Evolutionary conservation across 1,140 invertebrate genomes (phyloP).

Genomic region (Rhyacophila brunnea): DNA sequence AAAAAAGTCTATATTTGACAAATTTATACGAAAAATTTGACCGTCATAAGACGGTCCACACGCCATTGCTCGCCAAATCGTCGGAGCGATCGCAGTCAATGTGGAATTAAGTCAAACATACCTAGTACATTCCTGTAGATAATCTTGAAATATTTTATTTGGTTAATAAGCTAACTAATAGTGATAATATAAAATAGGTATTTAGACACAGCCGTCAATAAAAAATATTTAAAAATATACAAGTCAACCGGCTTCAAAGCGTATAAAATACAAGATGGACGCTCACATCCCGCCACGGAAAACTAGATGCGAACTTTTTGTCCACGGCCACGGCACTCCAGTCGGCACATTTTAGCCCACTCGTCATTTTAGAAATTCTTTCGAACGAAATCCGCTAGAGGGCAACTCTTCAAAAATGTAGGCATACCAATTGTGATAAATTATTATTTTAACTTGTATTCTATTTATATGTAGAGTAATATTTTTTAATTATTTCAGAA

Average conservation of each 20-base stretch:
- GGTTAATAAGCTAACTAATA: slow-evolving; percentile 46
- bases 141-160: slow-evolving; percentile 50
- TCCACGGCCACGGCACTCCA: slow-evolving; percentile 16
- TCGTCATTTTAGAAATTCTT: slow-evolving; percentile 17
- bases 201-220: slow-evolving; percentile 47
- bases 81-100: slow-evolving; percentile 36
- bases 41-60: slow-evolving; percentile 41
- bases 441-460: too few species aligned
- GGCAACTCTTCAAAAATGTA: too few species aligned
- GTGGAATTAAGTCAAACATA: slow-evolving; percentile 42
- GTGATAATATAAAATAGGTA: slow-evolving; percentile 51
- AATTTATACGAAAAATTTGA: slow-evolving; percentile 17
- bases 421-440: too few species aligned
- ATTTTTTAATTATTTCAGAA: too few species aligned
- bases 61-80: slow-evolving; percentile 56
- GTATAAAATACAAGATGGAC: slow-evolving; percentile 57
- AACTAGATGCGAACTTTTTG: slow-evolving; percentile 28
- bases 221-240: slow-evolving; percentile 45
- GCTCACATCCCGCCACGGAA: slow-evolving; percentile 43
- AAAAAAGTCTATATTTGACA: slow-evolving; percentile 12
- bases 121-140: slow-evolving; percentile 54
- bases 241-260: slow-evolving; percentile 53
- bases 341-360: slow-evolving; percentile 22
- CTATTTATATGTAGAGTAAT: too few species aligned
- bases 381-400: slow-evolving; percentile 8